These are phyloP conservation scores for Aphyosemion australe DNA, from an alignment of 2,113 vertebrate species.

Conservation along the genomic window DNA sequence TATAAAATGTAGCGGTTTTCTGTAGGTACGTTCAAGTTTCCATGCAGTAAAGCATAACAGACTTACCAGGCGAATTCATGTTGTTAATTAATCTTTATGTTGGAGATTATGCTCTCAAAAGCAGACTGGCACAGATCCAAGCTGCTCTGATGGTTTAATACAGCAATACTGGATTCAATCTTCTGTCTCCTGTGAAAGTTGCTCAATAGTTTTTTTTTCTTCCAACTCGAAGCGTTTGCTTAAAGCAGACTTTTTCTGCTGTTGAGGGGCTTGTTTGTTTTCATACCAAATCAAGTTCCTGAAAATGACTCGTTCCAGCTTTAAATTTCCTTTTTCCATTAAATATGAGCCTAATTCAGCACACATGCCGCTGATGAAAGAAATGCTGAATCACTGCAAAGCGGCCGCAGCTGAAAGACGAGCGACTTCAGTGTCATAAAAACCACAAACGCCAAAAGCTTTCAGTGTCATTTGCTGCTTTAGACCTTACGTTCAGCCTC, in stretches of 20 bases:
- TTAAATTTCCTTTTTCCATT: slow-evolving; percentile 47
- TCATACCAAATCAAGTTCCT: slow-evolving; percentile 47
- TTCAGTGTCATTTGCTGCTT: slow-evolving; percentile 58
- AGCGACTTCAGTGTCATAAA: slow-evolving; percentile 24
- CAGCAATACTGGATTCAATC: slow-evolving; percentile 23
- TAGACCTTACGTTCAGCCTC: slow-evolving; percentile 51
- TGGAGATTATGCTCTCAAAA: slow-evolving; percentile 12
- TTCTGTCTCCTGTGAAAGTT: slow-evolving; percentile 21
- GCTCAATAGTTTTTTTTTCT: neutral
- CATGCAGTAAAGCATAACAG: too few species aligned
- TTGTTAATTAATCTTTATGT: slow-evolving; percentile 25
- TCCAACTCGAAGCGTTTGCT: slow-evolving; percentile 34
- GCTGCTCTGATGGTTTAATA: neutral
- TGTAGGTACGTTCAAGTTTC: too few species aligned
- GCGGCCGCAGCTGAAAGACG: slow-evolving; percentile 28
- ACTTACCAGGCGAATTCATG: neutral
- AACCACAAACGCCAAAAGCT: slow-evolving; percentile 50
- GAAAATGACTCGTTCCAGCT: slow-evolving; percentile 52
- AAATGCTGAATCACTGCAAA: slow-evolving; percentile 35
- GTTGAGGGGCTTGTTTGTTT: slow-evolving; percentile 53
- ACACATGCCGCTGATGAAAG: slow-evolving; percentile 55
- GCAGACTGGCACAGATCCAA: slow-evolving; percentile 40
- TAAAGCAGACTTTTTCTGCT: slow-evolving; percentile 28
- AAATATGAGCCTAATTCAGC: slow-evolving; percentile 53
- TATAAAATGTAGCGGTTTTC: too few species aligned